Evolutionary conservation across 2,888 invertebrate genomes (phyloP).

Genomic region (Leptopterna dolabrata): DNA sequence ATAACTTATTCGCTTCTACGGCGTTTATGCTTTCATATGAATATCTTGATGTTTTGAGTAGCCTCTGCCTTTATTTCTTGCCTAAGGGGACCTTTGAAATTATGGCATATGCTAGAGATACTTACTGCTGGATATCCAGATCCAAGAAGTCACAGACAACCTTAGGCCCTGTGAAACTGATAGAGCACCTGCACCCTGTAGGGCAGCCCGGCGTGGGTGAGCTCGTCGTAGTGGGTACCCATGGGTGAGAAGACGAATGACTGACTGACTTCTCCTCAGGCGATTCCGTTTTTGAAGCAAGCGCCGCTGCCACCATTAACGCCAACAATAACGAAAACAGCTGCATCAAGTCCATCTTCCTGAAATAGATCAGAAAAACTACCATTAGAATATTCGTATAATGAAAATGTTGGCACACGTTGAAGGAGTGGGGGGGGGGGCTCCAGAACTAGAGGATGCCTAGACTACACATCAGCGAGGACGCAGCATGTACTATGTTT

Average conservation of each 20-base stretch:
- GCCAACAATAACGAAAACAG: not conserved
- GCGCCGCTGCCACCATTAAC: not conserved
- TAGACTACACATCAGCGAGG: too few species aligned
- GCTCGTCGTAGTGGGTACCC: not conserved
- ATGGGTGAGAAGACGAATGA: not conserved
- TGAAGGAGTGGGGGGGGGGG: too few species aligned
- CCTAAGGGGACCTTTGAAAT: too few species aligned
- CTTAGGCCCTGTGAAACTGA: conserved; percentile 24
- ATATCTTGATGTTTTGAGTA: too few species aligned
- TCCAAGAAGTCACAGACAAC: conserved; percentile 44
- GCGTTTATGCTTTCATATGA: too few species aligned
- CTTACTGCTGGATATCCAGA: conserved; percentile 41
- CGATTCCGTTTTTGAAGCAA: not conserved
- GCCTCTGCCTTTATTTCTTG: too few species aligned
- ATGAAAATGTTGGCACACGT: not conserved
- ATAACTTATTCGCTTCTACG: too few species aligned
- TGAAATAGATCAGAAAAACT: not conserved
- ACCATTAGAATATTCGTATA: not conserved
- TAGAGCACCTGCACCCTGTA: conserved; percentile 17
- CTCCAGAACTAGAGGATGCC: too few species aligned
- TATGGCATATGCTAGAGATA: too few species aligned
- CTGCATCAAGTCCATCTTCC: not conserved
- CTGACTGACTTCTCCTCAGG: not conserved
- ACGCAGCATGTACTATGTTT: too few species aligned
- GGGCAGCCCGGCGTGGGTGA: conserved; percentile 8